phyloP scores from a whole-genome alignment of 2,113 vertebrate genomes.

The Peromyscus maniculatus region DNA sequence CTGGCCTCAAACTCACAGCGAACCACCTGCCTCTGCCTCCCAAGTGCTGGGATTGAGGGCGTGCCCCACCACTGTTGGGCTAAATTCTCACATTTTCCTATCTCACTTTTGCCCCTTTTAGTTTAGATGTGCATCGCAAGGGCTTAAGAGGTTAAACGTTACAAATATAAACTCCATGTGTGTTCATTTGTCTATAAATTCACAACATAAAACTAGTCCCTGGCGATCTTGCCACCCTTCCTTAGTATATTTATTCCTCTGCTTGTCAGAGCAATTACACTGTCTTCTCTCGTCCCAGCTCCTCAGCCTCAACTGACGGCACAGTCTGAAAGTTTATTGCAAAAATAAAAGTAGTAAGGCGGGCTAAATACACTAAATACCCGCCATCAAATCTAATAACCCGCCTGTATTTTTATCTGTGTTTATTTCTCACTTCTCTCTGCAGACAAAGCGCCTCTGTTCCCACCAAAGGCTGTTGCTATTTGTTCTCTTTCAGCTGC shows the following conservation, averaged over 20 bases:
- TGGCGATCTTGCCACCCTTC: neutral
- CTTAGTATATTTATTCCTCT: neutral
- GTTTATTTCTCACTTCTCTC: neutral
- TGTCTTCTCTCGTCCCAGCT: neutral
- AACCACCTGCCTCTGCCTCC: neutral
- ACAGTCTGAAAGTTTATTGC: neutral
- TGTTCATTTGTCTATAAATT: neutral
- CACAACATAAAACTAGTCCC: neutral
- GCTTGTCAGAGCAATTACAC: neutral
- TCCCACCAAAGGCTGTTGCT: slow-evolving; percentile 1
- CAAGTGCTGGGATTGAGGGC: neutral
- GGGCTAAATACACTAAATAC: neutral
- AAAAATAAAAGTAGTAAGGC: slow-evolving; percentile 56
- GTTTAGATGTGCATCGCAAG: neutral
- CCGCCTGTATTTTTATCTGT: neutral
- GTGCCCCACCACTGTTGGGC: neutral
- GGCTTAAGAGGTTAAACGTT: neutral
- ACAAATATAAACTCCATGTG: neutral
- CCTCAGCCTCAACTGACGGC: neutral
- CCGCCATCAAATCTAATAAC: neutral
- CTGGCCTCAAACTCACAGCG: neutral
- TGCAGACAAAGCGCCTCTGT: neutral
- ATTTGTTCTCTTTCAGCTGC: neutral
- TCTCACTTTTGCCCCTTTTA: neutral
- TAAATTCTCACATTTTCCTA: neutral